These are phyloP conservation scores for Diacarnus erythraeanus DNA, from an alignment of 37 sponge, comb jelly and placozoan genomes.

Conservation along the genomic window DNA sequence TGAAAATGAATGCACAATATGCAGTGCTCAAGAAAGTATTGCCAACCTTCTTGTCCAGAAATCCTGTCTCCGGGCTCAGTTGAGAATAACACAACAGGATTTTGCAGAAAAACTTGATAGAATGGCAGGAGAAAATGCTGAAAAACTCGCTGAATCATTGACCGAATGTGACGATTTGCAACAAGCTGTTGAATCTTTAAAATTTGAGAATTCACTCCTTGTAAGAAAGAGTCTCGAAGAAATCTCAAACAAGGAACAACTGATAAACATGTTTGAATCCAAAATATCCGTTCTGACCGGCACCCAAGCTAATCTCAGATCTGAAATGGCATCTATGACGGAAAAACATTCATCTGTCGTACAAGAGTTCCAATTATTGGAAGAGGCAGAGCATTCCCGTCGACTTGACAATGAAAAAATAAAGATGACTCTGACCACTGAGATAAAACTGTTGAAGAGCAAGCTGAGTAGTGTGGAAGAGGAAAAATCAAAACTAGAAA, in stretches of 20 bases:
- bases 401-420: slow-evolving; percentile 38
- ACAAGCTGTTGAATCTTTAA: background rate
- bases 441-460: slow-evolving; percentile 37
- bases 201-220: background rate
- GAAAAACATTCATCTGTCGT: background rate
- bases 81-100: background rate
- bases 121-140: background rate
- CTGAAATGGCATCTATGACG: slow-evolving; percentile 2
- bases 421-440: slow-evolving; percentile 45
- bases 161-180: background rate
- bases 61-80: background rate
- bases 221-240: background rate
- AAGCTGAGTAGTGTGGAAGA: slow-evolving; percentile 38
- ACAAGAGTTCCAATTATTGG: slow-evolving; percentile 15
- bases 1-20: slow-evolving; percentile 12
- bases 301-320: slow-evolving; percentile 4
- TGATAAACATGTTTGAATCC: slow-evolving; percentile 2
- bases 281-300: background rate
- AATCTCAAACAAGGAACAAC: background rate
- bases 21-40: background rate
- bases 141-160: background rate
- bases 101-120: background rate
- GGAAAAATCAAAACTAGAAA: slow-evolving; percentile 26
- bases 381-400: slow-evolving; percentile 17
- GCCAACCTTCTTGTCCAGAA: slow-evolving; percentile 24